Percentiles rank a stretch among this genome's conserved stretches.
These are phyloP conservation scores for Drosophila rellima DNA, from an alignment of 2,888 invertebrate species.

Conservation along the genomic window DNA sequence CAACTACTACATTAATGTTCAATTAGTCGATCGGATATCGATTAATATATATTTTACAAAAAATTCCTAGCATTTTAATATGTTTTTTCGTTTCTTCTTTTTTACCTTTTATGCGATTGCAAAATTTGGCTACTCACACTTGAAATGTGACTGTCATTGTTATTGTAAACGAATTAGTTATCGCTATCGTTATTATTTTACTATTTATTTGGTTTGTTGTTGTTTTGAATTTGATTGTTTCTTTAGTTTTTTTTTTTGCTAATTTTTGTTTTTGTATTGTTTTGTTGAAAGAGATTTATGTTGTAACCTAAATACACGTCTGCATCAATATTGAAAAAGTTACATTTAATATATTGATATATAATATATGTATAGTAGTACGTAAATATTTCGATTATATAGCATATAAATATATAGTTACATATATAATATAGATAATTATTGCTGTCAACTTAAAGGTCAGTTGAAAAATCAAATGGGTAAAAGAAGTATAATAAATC, in stretches of 20 bases:
- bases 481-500: constrained; percentile 32
- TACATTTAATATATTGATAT: constrained; percentile 58
- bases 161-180: constrained; percentile 31
- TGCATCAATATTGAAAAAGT: constrained; percentile 68
- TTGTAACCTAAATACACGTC: constrained; percentile 77
- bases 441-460: constrained; percentile 36
- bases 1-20: constrained; percentile 44
- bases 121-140: constrained; percentile 30
- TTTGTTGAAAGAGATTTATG: constrained; percentile 58
- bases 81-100: not conserved
- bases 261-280: constrained; percentile 23
- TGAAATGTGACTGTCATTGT: constrained; percentile 17
- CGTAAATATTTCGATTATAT: constrained; percentile 49
- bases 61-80: constrained; percentile 33
- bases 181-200: constrained; percentile 40
- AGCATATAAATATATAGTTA: constrained; percentile 50
- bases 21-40: constrained; percentile 28
- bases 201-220: constrained; percentile 72
- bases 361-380: constrained; percentile 32
- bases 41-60: constrained; percentile 22
- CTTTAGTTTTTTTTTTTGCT: constrained; percentile 17
- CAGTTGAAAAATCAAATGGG: constrained; percentile 24
- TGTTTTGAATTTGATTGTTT: constrained; percentile 45
- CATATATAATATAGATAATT: constrained; percentile 28
- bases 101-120: constrained; percentile 52